Base-by-base conservation (phyloP, 2,888 invertebrate genomes). In the Andrena bucephala region DNA sequence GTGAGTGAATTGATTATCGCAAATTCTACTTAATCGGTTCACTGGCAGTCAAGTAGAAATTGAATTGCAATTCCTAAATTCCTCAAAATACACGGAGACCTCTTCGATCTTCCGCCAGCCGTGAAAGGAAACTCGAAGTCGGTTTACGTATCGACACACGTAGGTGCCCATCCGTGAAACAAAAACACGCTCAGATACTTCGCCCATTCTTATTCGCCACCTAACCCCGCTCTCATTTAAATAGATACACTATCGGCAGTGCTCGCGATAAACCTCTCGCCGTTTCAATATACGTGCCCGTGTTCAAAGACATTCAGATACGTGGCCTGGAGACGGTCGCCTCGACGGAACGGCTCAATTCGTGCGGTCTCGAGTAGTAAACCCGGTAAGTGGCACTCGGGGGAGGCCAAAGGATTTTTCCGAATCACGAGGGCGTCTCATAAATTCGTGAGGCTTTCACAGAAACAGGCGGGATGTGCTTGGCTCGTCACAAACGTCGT, bases 401-500 rank as follows among this genome's bases (percentile, higher is more conserved):
- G 62, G 70, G 74, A 74, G 70, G 59, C 36, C 27, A 36, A 65
- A 68, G 74, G 68, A 78, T 72, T 77, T 81, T 81, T 72, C 63
- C 78, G 72, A 81, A 81, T 78, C 81, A 59, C 72, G 60, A 79
- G 70, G 50, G 69, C 42, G 73, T 70, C 70, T 57, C 79, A 24
- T 70, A 82, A 79, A 82, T 82, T 82, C 71, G 68, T 13, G 70
- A 48, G 36, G 60, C 70, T 60, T 77, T 63, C 66, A 24, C 24
- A 20, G 52, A 16, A 33, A 52, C 36, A 29, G 73, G 54, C 65
- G 52, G 27, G 65, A 33, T 20, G 7, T 50, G 31, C 68, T 24
- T 60, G 74, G 52, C 72, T 79, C 70, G 76, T 79, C 68, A 62
- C 63, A 79, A 86, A 83, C 65, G 65, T 78, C 82, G 72, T 77